Conservation (phyloP, 2,113 vertebrate species). For the Herpailurus yagouaroundi region DNA sequence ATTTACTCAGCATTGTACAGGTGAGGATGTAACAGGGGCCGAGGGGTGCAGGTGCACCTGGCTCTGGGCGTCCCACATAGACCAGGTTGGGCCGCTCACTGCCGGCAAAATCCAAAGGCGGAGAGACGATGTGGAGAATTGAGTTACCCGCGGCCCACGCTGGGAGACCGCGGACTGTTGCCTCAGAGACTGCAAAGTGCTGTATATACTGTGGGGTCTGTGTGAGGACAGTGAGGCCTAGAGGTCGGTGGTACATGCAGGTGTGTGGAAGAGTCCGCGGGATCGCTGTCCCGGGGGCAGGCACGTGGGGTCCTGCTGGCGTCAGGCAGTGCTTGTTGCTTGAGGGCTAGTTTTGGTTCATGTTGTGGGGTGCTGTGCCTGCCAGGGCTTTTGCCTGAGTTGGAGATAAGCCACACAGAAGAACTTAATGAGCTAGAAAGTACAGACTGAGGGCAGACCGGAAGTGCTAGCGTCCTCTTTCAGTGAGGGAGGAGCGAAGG, state of each 20-base stretch:
- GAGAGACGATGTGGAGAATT: not conserved
- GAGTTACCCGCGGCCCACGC: not conserved
- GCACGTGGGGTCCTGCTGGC: not conserved
- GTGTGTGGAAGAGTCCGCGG: not conserved
- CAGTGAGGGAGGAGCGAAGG: not conserved
- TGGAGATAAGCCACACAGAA: not conserved
- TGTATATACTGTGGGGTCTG: not conserved
- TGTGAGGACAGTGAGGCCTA: not conserved
- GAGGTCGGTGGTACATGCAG: not conserved
- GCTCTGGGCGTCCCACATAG: not conserved
- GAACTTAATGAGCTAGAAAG: not conserved
- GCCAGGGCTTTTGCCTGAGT: not conserved
- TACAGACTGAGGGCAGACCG: not conserved
- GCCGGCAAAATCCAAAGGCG: not conserved
- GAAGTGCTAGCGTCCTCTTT: not conserved
- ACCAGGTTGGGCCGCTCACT: not conserved
- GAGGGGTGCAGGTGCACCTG: not conserved
- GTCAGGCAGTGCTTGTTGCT: not conserved
- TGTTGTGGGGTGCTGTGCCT: not conserved
- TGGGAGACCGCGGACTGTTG: not conserved
- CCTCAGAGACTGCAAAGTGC: not conserved
- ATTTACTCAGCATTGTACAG: not conserved
- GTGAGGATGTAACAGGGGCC: not conserved
- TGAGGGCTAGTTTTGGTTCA: not conserved
- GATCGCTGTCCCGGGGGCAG: not conserved